Conservation (phyloP, 2,888 invertebrate genomes). For the Monoplex corrugatus region DNA sequence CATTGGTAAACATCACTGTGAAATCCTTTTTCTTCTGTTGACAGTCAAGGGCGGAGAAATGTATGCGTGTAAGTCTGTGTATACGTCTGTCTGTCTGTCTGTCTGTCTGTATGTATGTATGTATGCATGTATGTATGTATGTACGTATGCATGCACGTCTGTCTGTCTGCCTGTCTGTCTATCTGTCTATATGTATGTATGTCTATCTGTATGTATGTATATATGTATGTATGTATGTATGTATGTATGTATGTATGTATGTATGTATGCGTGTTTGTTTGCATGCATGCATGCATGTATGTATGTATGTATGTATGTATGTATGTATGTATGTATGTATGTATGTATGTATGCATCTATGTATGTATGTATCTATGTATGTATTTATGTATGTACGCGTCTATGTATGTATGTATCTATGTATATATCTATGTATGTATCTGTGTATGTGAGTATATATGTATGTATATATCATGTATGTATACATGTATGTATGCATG, state of each 20-base stretch:
- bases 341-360: not conserved
- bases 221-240: slow-evolving; percentile 39
- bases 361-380: not conserved
- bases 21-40: too few species aligned
- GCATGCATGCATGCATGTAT: slow-evolving; percentile 11
- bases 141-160: not conserved
- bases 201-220: not conserved
- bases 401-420: not conserved
- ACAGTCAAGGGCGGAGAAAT: too few species aligned
- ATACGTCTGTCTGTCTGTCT: not conserved
- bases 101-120: not conserved
- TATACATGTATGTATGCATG: not conserved
- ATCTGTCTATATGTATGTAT: not conserved
- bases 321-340: not conserved
- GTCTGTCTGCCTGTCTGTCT: too few species aligned
- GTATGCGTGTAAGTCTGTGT: too few species aligned
- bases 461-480: not conserved
- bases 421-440: not conserved
- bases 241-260: slow-evolving; percentile 18
- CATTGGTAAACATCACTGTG: too few species aligned
- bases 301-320: slow-evolving; percentile 39
- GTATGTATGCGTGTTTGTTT: not conserved
- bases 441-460: not conserved
- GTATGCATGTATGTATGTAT: not conserved
- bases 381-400: not conserved